A percentile compares a stretch with the other conserved stretches of the same genome.
Evolutionary conservation across 2,113 vertebrate genomes (phyloP).

Genomic region (Hippocampus zosterae): DNA sequence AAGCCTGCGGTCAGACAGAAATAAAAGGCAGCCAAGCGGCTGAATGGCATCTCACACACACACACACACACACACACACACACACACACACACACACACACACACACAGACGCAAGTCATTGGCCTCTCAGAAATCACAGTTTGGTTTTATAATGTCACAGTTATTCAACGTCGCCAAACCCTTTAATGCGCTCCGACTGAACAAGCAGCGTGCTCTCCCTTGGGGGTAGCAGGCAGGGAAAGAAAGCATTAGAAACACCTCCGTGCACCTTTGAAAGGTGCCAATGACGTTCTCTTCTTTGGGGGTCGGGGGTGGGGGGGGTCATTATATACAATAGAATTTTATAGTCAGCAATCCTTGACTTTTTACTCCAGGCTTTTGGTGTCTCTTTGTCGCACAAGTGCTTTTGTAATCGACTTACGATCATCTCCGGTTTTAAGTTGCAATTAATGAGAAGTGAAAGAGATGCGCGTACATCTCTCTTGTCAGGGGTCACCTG

Average conservation of each 20-base stretch:
- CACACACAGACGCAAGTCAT: slow-evolving; percentile 42
- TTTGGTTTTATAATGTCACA: slow-evolving; percentile 77
- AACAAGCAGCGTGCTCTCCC: slow-evolving; percentile 47
- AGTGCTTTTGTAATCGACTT: background rate
- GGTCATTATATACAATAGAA: slow-evolving; percentile 16
- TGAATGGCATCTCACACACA: slow-evolving; percentile 68
- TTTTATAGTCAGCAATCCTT: slow-evolving; percentile 27
- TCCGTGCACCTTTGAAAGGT: slow-evolving; percentile 26
- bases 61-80: slow-evolving; percentile 39
- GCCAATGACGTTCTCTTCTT: slow-evolving; percentile 12
- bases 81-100: slow-evolving; percentile 33
- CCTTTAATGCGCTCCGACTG: slow-evolving; percentile 58
- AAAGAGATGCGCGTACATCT: background rate
- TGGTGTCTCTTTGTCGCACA: slow-evolving; percentile 4
- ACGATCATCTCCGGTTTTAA: background rate
- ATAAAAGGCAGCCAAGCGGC: slow-evolving; percentile 69
- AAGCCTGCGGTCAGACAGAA: slow-evolving; percentile 70
- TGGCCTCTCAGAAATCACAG: slow-evolving; percentile 67
- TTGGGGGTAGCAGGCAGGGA: slow-evolving; percentile 25
- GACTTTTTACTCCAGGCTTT: slow-evolving; percentile 7
- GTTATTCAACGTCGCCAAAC: slow-evolving; percentile 60
- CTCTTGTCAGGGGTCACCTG: slow-evolving; percentile 18
- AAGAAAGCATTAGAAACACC: slow-evolving; percentile 35
- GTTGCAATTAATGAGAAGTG: background rate
- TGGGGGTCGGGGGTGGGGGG: background rate